Evolutionary conservation across 2,113 vertebrate genomes (phyloP).

Genomic region (Saccopteryx bilineata): DNA sequence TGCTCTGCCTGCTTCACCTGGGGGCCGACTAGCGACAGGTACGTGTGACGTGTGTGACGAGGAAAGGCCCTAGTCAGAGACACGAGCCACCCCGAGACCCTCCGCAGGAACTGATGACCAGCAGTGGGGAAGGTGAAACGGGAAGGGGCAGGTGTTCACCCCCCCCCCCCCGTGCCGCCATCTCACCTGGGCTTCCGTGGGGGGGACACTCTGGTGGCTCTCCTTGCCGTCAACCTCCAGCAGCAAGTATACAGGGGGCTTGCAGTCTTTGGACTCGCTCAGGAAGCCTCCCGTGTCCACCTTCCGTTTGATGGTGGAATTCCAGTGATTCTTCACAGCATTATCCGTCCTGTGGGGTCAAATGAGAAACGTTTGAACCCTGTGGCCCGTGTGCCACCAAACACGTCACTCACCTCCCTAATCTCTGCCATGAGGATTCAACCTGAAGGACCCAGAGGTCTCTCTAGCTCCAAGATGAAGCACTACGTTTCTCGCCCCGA

Average conservation of each 20-base stretch:
- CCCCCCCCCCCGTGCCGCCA: accelerated
- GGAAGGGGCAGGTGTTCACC: too few species aligned
- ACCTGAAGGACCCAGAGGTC: neutral
- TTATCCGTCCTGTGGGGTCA: slow-evolving; percentile 94
- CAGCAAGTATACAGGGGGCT: slow-evolving; percentile 82
- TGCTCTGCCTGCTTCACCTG: neutral
- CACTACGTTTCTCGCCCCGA: neutral
- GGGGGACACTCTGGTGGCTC: slow-evolving; percentile 47
- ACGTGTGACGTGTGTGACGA: neutral
- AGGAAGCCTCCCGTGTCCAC: slow-evolving; percentile 94
- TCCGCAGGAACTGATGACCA: neutral
- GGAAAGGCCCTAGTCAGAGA: neutral
- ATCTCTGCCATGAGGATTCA: neutral
- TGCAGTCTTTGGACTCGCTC: slow-evolving; percentile 88
- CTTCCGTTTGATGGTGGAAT: slow-evolving; percentile 98
- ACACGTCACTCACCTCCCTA: neutral
- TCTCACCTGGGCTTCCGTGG: slow-evolving; percentile 85
- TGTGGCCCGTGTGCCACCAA: accelerated
- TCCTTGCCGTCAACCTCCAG: slow-evolving; percentile 92
- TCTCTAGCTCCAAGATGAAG: neutral
- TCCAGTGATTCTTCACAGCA: slow-evolving; percentile 99
- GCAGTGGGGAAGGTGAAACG: neutral
- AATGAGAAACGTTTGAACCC: neutral
- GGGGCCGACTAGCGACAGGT: neutral
- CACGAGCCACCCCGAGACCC: neutral